phyloP scores from a whole-genome alignment of 2,797 vertebrate genomes.

The Gymnopithys bicolor region DNA sequence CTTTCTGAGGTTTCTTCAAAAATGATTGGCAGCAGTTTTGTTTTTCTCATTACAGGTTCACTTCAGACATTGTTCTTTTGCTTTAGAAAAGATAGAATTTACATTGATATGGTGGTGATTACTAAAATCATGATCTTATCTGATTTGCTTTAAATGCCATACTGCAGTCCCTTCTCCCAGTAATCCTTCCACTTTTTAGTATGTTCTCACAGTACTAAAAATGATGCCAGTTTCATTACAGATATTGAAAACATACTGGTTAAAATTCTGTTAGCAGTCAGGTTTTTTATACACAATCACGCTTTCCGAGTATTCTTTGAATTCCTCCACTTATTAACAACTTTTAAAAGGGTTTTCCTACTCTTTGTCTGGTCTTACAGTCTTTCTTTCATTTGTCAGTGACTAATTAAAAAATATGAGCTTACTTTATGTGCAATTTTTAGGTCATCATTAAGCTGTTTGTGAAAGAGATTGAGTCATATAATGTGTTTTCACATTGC shows the following conservation, averaged over 20 bases:
- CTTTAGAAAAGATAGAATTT: background rate
- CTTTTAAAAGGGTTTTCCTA: constrained; percentile 48
- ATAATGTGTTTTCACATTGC: constrained; percentile 41
- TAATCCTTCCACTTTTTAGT: background rate
- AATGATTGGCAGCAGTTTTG: background rate
- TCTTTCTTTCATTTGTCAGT: constrained; percentile 44
- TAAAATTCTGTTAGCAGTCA: constrained; percentile 23
- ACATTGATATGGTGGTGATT: background rate
- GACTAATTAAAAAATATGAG: constrained; percentile 63
- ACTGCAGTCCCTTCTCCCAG: background rate
- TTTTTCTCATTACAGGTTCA: background rate
- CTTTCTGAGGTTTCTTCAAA: background rate
- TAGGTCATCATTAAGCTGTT: constrained; percentile 60
- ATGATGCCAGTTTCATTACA: background rate
- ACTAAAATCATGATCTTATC: background rate
- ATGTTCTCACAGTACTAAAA: background rate
- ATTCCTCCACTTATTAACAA: constrained; percentile 34
- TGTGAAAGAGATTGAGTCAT: constrained; percentile 56
- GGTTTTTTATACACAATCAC: background rate
- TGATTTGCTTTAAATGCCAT: background rate
- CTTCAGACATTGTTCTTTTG: background rate
- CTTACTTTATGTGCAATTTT: constrained; percentile 47
- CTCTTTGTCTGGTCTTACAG: background rate
- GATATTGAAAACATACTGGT: background rate
- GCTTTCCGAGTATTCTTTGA: constrained; percentile 1